phyloP scores from a whole-genome alignment of 1,140 invertebrate species.

The Drosophila yakuba region DNA sequence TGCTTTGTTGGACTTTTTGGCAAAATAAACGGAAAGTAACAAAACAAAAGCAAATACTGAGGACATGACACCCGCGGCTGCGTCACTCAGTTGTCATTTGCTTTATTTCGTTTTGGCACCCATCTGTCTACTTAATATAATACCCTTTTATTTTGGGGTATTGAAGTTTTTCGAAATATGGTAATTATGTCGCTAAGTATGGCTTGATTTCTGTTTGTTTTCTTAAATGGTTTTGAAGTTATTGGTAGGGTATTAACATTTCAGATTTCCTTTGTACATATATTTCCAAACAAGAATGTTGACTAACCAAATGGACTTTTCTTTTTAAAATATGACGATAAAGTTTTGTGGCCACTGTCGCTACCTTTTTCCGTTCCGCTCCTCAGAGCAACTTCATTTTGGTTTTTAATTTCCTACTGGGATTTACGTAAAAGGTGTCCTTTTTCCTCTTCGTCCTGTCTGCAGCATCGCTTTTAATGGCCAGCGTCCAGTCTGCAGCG shows the following conservation, averaged over 20 bases:
- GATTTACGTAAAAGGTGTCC: slow-evolving; percentile 76
- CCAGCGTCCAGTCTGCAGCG: slow-evolving; percentile 65
- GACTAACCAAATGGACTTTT: slow-evolving; percentile 49
- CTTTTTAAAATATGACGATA: slow-evolving; percentile 76
- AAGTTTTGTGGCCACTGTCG: slow-evolving; percentile 50
- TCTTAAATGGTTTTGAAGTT: too few relatives aligned
- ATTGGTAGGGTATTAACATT: neutral
- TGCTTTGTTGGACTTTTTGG: slow-evolving; percentile 39
- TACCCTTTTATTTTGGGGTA: slow-evolving; percentile 1
- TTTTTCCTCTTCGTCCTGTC: slow-evolving; percentile 33
- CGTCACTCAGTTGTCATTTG: slow-evolving; percentile 47
- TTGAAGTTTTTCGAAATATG: neutral
- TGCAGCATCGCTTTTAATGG: slow-evolving; percentile 72
- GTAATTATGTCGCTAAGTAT: too few relatives aligned
- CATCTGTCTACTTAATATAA: neutral
- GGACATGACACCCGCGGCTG: slow-evolving; percentile 60
- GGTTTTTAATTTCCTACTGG: slow-evolving; percentile 81
- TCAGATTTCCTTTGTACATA: neutral
- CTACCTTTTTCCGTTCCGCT: slow-evolving; percentile 18
- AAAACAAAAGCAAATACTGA: slow-evolving; percentile 29
- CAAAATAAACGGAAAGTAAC: slow-evolving; percentile 35
- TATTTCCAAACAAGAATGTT: slow-evolving; percentile 54
- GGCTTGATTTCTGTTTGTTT: too few relatives aligned
- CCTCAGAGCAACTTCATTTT: slow-evolving; percentile 73
- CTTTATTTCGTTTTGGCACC: slow-evolving; percentile 4